phyloP scores from a whole-genome alignment of 2,113 vertebrate genomes.

The Aegotheles bennettii region DNA sequence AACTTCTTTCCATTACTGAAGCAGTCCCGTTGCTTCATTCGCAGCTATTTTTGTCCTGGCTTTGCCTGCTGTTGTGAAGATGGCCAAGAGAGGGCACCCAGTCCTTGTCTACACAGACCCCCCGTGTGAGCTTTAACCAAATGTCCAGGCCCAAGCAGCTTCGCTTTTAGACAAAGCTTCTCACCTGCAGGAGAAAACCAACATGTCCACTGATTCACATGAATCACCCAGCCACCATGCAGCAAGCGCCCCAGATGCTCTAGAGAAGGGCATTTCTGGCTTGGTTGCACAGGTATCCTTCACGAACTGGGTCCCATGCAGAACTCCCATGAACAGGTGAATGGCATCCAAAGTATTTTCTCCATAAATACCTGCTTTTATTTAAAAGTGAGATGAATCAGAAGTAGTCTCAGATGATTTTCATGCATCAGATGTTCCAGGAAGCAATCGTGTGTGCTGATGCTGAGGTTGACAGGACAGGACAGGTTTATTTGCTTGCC shows the following conservation, averaged over 20 bases:
- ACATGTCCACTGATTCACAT: fast-evolving
- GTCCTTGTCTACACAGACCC: not conserved
- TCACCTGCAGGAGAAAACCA: not conserved
- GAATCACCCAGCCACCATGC: not conserved
- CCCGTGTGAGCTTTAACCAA: not conserved
- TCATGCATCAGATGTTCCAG: not conserved
- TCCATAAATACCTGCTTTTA: not conserved
- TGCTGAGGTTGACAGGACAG: not conserved
- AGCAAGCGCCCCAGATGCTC: fast-evolving
- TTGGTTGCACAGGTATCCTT: not conserved
- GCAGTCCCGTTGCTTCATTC: not conserved
- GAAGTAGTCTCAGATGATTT: not conserved
- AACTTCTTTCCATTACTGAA: not conserved
- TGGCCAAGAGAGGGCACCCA: constrained; percentile 40
- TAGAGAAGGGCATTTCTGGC: not conserved
- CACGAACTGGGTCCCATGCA: not conserved
- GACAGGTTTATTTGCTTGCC: not conserved
- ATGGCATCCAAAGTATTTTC: not conserved
- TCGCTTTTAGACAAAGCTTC: not conserved
- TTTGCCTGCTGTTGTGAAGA: not conserved
- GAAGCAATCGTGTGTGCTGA: not conserved
- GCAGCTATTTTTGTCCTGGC: fast-evolving
- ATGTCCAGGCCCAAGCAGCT: no score
- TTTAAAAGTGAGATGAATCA: not conserved
- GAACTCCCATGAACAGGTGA: not conserved